Evolutionary conservation across 2,888 invertebrate genomes (phyloP).

Genomic region (Drosophila austrosaltans): DNA sequence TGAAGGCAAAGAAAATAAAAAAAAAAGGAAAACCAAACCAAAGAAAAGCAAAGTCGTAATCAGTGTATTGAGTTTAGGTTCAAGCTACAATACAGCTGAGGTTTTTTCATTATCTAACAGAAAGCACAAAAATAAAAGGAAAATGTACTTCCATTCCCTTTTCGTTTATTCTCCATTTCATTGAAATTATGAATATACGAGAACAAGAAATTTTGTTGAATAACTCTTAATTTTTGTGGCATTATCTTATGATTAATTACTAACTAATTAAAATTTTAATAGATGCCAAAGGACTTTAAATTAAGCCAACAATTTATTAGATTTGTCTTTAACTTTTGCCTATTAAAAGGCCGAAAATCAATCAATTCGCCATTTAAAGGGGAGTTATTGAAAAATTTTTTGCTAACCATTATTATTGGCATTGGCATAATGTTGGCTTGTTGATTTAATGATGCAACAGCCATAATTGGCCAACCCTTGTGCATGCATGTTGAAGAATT

Average conservation of each 20-base stretch:
- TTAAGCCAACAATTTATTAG: too few relatives aligned
- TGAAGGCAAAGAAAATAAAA: constrained; percentile 27
- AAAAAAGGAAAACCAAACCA: neutral
- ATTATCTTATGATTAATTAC: too few relatives aligned
- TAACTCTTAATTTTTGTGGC: too few relatives aligned
- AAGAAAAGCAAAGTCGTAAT: constrained; percentile 15
- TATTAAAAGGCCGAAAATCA: neutral
- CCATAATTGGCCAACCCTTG: neutral
- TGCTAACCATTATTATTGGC: neutral
- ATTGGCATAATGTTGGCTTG: neutral
- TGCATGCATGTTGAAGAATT: neutral
- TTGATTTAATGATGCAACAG: neutral
- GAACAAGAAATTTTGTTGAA: neutral
- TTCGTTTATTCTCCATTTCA: neutral
- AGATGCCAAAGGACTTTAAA: neutral
- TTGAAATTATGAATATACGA: neutral
- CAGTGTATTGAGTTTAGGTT: constrained; percentile 19
- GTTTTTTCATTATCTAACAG: neutral
- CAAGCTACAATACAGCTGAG: constrained; percentile 9
- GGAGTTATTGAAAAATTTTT: neutral
- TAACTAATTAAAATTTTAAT: neutral
- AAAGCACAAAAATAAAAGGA: neutral
- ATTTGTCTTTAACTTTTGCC: too few relatives aligned
- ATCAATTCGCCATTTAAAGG: neutral
- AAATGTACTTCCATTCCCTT: neutral